phyloP scores from a whole-genome alignment of 2,888 invertebrate genomes.

The Meandrusa payeni region DNA sequence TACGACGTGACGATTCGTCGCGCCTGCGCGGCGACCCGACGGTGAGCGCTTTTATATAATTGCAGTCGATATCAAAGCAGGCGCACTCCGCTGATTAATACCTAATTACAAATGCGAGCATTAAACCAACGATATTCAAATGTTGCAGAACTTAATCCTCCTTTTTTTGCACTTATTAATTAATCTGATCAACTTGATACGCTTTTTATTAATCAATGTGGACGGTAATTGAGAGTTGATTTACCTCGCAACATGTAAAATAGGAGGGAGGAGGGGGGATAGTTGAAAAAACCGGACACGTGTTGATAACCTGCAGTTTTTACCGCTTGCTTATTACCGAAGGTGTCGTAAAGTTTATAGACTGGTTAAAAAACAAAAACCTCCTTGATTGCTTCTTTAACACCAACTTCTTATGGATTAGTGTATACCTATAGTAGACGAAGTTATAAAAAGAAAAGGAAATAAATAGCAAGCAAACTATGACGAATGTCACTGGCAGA shows the following conservation, averaged over 20 bases:
- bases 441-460: too few species aligned
- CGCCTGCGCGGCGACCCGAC: conserved; percentile 47
- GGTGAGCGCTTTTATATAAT: conserved; percentile 38
- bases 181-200: conserved; percentile 19
- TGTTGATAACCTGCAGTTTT: conserved; percentile 28
- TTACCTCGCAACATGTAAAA: conserved; percentile 29
- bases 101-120: conserved; percentile 10
- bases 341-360: conserved; percentile 15
- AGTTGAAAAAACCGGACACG: conserved; percentile 29
- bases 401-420: background rate
- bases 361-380: conserved; percentile 20
- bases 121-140: conserved; percentile 15
- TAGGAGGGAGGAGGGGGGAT: too few species aligned
- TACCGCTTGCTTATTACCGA: conserved; percentile 25
- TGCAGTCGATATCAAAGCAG: conserved; percentile 46
- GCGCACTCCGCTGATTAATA: conserved; percentile 36
- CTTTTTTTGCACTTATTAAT: conserved; percentile 19
- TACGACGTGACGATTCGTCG: conserved; percentile 48
- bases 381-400: conserved; percentile 2
- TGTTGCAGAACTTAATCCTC: conserved; percentile 11
- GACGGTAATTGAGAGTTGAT: conserved; percentile 29
- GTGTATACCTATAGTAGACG: too few species aligned
- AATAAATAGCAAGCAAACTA: too few species aligned
- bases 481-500: too few species aligned
- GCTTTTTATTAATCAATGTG: conserved; percentile 18